Base-by-base conservation (phyloP, 2,113 vertebrate species). In the Tachysurus vachellii region DNA sequence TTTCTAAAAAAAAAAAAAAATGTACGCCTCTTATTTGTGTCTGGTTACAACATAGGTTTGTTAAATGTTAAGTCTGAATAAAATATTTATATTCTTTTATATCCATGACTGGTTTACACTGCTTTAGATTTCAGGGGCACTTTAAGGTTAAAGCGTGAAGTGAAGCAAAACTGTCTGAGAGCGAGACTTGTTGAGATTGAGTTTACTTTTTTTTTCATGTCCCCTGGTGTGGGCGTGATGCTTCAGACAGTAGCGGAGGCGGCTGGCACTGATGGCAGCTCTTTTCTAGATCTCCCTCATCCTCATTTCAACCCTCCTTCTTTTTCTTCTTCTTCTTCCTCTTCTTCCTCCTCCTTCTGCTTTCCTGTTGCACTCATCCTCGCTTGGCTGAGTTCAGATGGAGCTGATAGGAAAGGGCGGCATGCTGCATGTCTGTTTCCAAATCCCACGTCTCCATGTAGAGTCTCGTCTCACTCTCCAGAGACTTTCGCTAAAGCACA, bases 341-440 rank as follows among this genome's bases (percentile, higher is more conserved):
- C 47, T 50, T 50, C 47, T 50, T 50, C 47, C 47, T 50, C 47
- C 47, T 50, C 62, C 84, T 77, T 89, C 85, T 87, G 81, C 88
- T 92, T 91, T 89, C 91, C 83, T 90, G 79, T 86, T 86, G 90
- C 88, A 64, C 44, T 44, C 28, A 19, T 16, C 85, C 62, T 76
- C 76, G 61, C 73, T 84, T 50, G 28, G 85, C 88, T 88, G 87
- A 91, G 89, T 88, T 90, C 89, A 88, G 73, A 85, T 90, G 88
- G 85, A 85, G 89, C 83, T 36, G 68, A 83, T 85, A 87, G 86
- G 79, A 88, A 56, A 85, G 88, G 90, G 84, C 62, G 86, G 76
- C 87, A 87, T 64, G 91, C 86, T 80, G 90, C 90, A 93, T 89
- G 89, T 92, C 91, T 94, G 90, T 93, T 93, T 92, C 91, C 85